Evolutionary conservation across 92 coral and sea anemone genomes (phyloP).

Genomic region (Parazoanthus swiftii): DNA sequence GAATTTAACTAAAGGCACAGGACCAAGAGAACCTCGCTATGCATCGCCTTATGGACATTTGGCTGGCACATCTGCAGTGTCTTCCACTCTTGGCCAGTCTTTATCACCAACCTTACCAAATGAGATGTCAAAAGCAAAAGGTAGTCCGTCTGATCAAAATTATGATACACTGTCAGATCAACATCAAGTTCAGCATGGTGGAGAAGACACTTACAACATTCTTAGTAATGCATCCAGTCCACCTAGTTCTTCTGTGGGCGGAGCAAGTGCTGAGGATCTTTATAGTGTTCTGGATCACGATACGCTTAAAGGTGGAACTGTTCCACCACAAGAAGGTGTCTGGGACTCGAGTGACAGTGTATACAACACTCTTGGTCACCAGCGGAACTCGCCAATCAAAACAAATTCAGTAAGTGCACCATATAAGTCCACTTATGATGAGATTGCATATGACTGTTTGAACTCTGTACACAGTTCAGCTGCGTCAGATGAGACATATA

Average conservation of each 20-base stretch:
- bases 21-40: constrained; percentile 50
- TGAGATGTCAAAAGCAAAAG: background rate
- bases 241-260: background rate
- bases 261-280: constrained; percentile 18
- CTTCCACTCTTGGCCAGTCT: constrained; percentile 42
- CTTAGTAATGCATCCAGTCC: constrained; percentile 9
- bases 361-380: constrained; percentile 50
- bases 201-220: constrained; percentile 33
- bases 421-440: background rate
- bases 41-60: constrained; percentile 84
- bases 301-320: constrained; percentile 11
- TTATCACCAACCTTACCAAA: constrained; percentile 8
- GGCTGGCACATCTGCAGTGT: constrained; percentile 29
- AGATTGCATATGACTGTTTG: constrained; percentile 46
- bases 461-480: constrained; percentile 30
- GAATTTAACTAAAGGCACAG: constrained; percentile 19
- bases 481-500: constrained; percentile 41
- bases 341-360: constrained; percentile 21
- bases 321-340: constrained; percentile 19
- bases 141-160: background rate
- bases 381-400: constrained; percentile 39
- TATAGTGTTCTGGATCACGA: constrained; percentile 49
- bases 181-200: constrained; percentile 2
- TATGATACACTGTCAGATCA: constrained; percentile 14
- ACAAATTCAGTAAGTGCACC: background rate